Percentiles rank a stretch among this genome's conserved stretches.
Evolutionary conservation across 2,113 vertebrate genomes (phyloP).

Genomic region (Excalfactoria chinensis): DNA sequence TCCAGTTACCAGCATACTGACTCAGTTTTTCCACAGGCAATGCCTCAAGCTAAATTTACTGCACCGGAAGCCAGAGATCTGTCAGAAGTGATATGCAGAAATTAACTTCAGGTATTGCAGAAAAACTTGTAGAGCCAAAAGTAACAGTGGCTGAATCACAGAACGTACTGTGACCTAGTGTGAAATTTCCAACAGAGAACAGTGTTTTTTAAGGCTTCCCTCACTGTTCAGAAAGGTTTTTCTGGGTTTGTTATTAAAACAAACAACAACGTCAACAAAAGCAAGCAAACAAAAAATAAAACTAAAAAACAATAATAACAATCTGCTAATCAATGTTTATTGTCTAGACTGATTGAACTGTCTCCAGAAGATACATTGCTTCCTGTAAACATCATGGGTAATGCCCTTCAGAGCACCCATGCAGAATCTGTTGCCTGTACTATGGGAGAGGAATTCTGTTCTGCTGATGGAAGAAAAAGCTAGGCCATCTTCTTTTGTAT

Average conservation of each 20-base stretch:
- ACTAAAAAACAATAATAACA: not conserved
- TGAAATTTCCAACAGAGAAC: not conserved
- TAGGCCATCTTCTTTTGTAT: not conserved
- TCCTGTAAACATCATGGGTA: not conserved
- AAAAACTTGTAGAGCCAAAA: slow-evolving; percentile 47
- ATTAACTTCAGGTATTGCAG: slow-evolving; percentile 25
- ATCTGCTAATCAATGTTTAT: not conserved
- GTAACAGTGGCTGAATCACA: not conserved
- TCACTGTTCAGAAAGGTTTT: not conserved
- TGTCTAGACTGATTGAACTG: not conserved
- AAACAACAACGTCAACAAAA: too few relatives aligned
- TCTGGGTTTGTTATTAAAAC: not conserved
- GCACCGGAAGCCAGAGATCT: not conserved
- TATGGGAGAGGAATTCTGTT: not conserved
- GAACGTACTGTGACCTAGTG: not conserved
- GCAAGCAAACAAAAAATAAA: not conserved
- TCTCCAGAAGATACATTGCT: not conserved
- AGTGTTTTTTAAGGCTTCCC: not conserved
- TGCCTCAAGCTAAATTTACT: slow-evolving; percentile 63
- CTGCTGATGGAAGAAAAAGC: not conserved
- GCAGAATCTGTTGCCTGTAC: not conserved
- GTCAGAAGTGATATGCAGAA: slow-evolving; percentile 13
- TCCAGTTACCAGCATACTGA: slow-evolving; percentile 27
- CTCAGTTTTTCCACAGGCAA: slow-evolving; percentile 58
- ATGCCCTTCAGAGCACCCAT: not conserved